Percentiles rank a stretch among this genome's conserved stretches.
These are phyloP conservation scores for Polypterus bichir DNA, from an alignment of 2,113 vertebrate genomes.

Conservation along the genomic window DNA sequence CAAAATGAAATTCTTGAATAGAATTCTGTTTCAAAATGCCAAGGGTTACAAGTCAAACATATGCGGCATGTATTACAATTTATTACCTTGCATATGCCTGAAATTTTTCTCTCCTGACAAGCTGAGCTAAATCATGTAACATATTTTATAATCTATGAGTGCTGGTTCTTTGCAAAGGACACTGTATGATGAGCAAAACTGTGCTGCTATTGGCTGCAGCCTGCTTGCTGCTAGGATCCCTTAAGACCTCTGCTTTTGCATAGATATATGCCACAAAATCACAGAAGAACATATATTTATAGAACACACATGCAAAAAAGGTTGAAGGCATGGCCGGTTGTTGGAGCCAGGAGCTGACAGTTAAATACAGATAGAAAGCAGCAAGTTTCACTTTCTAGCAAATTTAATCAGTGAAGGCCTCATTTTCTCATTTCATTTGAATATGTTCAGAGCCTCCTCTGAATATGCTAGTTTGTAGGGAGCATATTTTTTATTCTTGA, in stretches of 20 bases:
- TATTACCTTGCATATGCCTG: constrained; percentile 79
- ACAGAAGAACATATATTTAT: constrained; percentile 63
- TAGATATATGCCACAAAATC: constrained; percentile 39
- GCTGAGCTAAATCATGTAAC: constrained; percentile 76
- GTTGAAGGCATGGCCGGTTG: constrained; percentile 50
- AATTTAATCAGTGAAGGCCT: constrained; percentile 66
- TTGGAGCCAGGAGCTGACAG: constrained; percentile 55
- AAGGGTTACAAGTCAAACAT: constrained; percentile 86
- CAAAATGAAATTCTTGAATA: constrained; percentile 59
- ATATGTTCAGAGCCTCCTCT: constrained; percentile 49
- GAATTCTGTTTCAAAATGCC: constrained; percentile 75
- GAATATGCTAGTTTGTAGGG: constrained; percentile 55
- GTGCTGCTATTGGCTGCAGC: constrained; percentile 52
- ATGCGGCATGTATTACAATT: constrained; percentile 81
- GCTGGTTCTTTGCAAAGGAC: constrained; percentile 46
- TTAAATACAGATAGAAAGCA: constrained; percentile 58
- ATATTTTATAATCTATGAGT: constrained; percentile 75
- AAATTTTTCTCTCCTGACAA: constrained; percentile 90
- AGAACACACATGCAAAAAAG: constrained; percentile 63
- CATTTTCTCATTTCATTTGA: constrained; percentile 67
- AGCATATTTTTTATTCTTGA: constrained; percentile 73
- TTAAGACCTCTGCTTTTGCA: constrained; percentile 53
- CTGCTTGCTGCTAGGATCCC: constrained; percentile 49
- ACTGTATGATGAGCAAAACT: constrained; percentile 49
- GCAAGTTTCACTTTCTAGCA: constrained; percentile 46